phyloP scores from a whole-genome alignment of 2,888 invertebrate genomes.

The Megaustenia siamemsis region DNA sequence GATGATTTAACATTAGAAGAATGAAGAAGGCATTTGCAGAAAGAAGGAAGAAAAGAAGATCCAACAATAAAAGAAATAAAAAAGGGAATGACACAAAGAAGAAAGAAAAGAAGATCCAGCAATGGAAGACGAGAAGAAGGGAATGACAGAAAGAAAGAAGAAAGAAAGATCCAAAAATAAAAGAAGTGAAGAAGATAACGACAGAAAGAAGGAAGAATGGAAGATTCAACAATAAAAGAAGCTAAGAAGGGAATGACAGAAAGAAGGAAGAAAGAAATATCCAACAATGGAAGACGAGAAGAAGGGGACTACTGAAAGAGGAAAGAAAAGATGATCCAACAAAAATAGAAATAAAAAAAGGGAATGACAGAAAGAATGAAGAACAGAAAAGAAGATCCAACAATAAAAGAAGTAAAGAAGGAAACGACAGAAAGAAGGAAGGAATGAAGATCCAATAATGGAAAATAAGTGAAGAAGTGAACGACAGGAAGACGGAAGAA shows the following conservation, averaged over 20 bases:
- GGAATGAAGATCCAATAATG: too few relatives aligned
- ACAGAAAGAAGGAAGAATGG: not conserved
- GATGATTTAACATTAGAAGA: too few relatives aligned
- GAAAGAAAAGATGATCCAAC: not conserved
- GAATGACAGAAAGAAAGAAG: conserved; percentile 15
- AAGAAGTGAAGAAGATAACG: not conserved
- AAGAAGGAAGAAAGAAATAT: not conserved
- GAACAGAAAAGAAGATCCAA: too few relatives aligned
- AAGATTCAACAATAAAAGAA: not conserved
- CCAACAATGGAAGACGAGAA: not conserved
- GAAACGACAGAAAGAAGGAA: too few relatives aligned
- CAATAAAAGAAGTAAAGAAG: too few relatives aligned
- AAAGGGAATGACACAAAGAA: not conserved
- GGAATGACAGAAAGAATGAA: too few relatives aligned
- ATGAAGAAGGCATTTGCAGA: not conserved
- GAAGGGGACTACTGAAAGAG: conserved; percentile 2
- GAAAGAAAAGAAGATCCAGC: not conserved
- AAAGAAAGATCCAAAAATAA: not conserved
- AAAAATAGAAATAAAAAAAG: not conserved
- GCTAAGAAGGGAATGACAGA: not conserved
- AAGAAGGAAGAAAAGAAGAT: not conserved
- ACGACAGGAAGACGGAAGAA: too few relatives aligned
- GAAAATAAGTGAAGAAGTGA: too few relatives aligned
- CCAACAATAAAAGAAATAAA: not conserved
- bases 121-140: conserved; percentile 1